Conservation (phyloP, 2,888 invertebrate species). For the Cheilosia variabilis region DNA sequence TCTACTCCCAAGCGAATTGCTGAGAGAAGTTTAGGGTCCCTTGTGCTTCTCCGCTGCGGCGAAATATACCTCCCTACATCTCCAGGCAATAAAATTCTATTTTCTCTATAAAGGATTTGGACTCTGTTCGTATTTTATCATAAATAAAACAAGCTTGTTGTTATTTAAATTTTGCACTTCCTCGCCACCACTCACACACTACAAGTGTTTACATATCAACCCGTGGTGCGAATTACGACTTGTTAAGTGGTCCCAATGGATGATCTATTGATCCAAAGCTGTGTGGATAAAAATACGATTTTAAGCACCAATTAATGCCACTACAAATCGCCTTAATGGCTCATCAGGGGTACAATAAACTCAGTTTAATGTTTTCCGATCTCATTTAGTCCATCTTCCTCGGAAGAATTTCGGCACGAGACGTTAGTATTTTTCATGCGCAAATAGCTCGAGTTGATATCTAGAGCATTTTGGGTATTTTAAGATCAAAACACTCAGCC, state of each 20-base stretch:
- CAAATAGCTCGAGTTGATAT: constrained; percentile 38
- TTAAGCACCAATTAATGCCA: constrained; percentile 70
- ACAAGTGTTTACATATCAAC: constrained; percentile 40
- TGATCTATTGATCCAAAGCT: constrained; percentile 62
- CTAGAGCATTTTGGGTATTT: constrained; percentile 15
- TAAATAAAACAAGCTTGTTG: background rate
- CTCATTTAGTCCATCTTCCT: constrained; percentile 38
- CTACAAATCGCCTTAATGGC: constrained; percentile 68
- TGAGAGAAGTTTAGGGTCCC: no score
- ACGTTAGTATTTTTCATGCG: constrained; percentile 29
- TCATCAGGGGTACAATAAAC: constrained; percentile 63
- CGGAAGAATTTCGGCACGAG: constrained; percentile 41
- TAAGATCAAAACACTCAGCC: constrained; percentile 27
- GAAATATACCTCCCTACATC: no score
- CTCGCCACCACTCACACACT: constrained; percentile 5
- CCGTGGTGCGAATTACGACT: constrained; percentile 52
- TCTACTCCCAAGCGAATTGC: no score
- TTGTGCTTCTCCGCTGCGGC: no score
- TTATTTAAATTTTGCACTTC: constrained; percentile 13
- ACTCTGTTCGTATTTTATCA: no score
- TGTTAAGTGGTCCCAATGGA: constrained; percentile 67
- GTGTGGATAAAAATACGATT: constrained; percentile 56
- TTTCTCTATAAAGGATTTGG: no score
- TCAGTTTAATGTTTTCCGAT: constrained; percentile 50
- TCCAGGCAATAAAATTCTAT: no score